These are phyloP conservation scores for Drosophila pullipes DNA, from an alignment of 2,888 invertebrate species.

Conservation along the genomic window DNA sequence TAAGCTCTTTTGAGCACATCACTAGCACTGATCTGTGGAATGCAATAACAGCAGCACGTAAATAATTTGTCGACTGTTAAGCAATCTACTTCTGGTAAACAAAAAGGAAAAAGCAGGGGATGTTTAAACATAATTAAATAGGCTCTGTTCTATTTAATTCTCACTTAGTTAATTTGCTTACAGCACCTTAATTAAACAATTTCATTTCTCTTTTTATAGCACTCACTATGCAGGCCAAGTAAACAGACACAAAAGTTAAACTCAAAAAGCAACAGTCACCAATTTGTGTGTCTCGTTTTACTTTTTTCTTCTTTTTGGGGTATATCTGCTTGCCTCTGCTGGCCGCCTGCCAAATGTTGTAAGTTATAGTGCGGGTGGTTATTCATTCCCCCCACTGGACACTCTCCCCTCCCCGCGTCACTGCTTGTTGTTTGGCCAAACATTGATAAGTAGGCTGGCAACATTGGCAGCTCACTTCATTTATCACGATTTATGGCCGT, in stretches of 20 bases:
- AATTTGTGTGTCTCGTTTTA: constrained; percentile 16
- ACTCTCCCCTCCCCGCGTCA: too few relatives aligned
- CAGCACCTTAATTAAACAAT: not conserved
- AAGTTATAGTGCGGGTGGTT: constrained; percentile 53
- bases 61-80: not conserved
- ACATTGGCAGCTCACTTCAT: constrained; percentile 72
- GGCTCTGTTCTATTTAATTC: not conserved
- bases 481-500: constrained; percentile 76
- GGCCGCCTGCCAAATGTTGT: constrained; percentile 51
- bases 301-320: not conserved
- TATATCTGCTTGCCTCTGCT: constrained; percentile 39
- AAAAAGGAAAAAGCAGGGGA: not conserved
- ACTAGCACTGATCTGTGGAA: not conserved
- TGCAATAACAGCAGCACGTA: not conserved
- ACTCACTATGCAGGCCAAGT: not conserved
- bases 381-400: not conserved
- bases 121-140: not conserved
- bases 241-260: constrained; percentile 12
- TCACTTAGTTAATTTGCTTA: not conserved
- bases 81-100: not conserved
- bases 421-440: constrained; percentile 26
- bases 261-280: constrained; percentile 50
- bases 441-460: constrained; percentile 75
- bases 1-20: accelerated
- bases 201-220: not conserved